Evolutionary conservation across 2,113 vertebrate genomes (phyloP), one percentile per base, ranked within the genome.

Genomic region (Petaurus breviceps): DNA sequence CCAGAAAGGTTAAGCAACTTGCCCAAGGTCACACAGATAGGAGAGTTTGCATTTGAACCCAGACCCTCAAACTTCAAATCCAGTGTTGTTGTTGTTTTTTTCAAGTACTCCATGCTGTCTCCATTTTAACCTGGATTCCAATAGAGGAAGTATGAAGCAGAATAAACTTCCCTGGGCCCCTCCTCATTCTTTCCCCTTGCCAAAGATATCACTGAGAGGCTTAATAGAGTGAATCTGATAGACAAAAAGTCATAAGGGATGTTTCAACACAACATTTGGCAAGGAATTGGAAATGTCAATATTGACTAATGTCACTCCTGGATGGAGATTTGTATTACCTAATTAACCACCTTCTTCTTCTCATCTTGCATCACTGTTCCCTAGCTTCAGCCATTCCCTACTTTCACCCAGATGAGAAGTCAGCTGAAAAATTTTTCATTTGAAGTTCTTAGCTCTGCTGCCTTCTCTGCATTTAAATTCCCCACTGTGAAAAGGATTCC

Each of bases 391-490:
- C 46, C 46, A 51, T 26, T 11, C 43, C 47, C 25, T 90, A 28
- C 90, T 90, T 90, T 51, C 26, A 49, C 90, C 24, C 25, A 84
- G 19, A 84, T 23, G 68, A 84, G 68, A 6, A 84, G 1, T 84
- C 68, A 90, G 25, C 25, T 49, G 90, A 51, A 90, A 26, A 90
- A 50, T 90, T 49, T 90, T 90, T 84, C 49, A 49, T 90, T 14
- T 51, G 47, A 90, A 84, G 37, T 84, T 43, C n/a, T 84, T 43
- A 19, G n/a, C 68, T 84, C n/a, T 84, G 68, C 68, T 43, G n/a
- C 68, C 68, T 84, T n/a, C 68, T 84, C 68, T 84, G n/a, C 68
- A 84, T 90, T 43, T 50, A 90, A 90, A 90, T 90, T 90, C 47
- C 25, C 28, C 68, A 84, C 8, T 84, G n/a, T 84, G n/a, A 84